Percentiles rank a stretch among this genome's conserved stretches.
Conservation (phyloP, 2,797 vertebrate genomes). For the Pseudocheirus occidentalis region DNA sequence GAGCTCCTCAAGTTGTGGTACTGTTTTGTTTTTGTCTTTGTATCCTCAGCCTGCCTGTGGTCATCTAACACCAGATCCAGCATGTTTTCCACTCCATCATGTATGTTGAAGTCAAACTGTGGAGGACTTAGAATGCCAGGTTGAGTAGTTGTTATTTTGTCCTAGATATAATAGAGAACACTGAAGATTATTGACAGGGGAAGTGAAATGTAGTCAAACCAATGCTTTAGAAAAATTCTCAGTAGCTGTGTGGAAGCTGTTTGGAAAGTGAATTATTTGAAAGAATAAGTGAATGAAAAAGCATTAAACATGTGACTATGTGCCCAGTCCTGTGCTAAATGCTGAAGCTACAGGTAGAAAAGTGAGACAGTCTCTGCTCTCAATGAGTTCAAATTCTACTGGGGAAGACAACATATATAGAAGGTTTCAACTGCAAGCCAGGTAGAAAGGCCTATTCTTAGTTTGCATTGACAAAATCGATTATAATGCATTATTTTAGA, state of each 20-base stretch:
- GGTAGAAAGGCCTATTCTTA: not conserved
- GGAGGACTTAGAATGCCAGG: not conserved
- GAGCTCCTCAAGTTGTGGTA: not conserved
- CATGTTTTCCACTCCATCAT: not conserved
- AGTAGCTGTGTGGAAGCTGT: not conserved
- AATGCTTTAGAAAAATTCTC: not conserved
- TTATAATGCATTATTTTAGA: not conserved
- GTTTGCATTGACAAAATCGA: not conserved
- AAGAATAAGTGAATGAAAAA: not conserved
- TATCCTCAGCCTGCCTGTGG: not conserved
- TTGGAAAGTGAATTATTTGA: not conserved
- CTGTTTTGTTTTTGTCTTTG: not conserved
- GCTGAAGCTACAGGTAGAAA: not conserved
- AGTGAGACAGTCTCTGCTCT: not conserved
- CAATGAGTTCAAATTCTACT: not conserved
- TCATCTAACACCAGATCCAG: not conserved
- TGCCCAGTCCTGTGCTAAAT: not conserved
- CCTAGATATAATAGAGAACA: not conserved
- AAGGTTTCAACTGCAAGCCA: not conserved
- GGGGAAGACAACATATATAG: not conserved
- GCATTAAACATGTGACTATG: not conserved
- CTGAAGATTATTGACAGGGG: not conserved
- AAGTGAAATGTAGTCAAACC: not conserved
- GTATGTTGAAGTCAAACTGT: not conserved
- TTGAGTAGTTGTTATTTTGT: not conserved